Conservation (phyloP, 2,113 vertebrate species). For the Triplophysa dalaica region DNA sequence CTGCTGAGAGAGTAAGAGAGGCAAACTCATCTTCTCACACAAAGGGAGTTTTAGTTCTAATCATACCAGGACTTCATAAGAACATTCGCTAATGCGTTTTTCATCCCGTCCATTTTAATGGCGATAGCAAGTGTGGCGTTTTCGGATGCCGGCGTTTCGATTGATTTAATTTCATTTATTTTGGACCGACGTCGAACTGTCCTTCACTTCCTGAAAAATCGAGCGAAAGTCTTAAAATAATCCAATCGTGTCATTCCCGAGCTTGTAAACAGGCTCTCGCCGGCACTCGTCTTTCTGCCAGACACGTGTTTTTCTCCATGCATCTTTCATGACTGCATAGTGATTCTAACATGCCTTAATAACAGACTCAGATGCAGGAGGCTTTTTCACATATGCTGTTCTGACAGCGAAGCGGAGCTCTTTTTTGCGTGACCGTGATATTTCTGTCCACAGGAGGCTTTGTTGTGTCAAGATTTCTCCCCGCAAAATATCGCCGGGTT, state of each 20-base stretch:
- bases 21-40: constrained; percentile 49
- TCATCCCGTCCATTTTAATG: constrained; percentile 24
- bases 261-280: constrained; percentile 6
- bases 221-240: background rate
- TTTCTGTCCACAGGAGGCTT: constrained; percentile 54
- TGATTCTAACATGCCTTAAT: constrained; percentile 67
- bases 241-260: constrained; percentile 23
- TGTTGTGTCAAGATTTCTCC: constrained; percentile 17
- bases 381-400: constrained; percentile 23
- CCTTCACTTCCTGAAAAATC: background rate
- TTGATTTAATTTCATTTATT: constrained; percentile 3
- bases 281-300: constrained; percentile 26
- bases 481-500: constrained; percentile 50
- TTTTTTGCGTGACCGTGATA: constrained; percentile 57
- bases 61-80: constrained; percentile 40
- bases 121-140: background rate
- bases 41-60: constrained; percentile 47
- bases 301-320: constrained; percentile 54
- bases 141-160: constrained; percentile 4
- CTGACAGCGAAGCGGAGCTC: background rate
- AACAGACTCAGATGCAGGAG: constrained; percentile 48
- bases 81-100: constrained; percentile 31
- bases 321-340: constrained; percentile 68
- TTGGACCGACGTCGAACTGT: background rate
- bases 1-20: constrained; percentile 44